Conservation (phyloP, 2,888 invertebrate species). For the Drosophila kanekoi region DNA sequence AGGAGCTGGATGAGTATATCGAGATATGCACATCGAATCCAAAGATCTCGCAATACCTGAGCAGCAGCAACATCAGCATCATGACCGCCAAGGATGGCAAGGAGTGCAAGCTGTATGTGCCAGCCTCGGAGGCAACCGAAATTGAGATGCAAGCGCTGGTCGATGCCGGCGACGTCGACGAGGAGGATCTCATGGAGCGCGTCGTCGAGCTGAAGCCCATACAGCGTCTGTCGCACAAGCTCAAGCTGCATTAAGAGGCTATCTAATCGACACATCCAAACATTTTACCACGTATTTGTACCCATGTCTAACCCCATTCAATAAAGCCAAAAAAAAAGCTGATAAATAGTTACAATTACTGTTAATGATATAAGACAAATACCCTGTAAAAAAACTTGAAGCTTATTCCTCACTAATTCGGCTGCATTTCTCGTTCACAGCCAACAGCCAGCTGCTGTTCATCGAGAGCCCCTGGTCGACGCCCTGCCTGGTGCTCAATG, state of each 20-base stretch:
- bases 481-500: constrained; percentile 84
- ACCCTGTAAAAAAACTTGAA: not conserved
- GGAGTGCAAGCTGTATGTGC: constrained; percentile 83
- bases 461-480: constrained; percentile 85
- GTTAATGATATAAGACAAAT: constrained; percentile 10
- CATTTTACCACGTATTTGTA: constrained; percentile 38
- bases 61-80: constrained; percentile 80
- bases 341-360: constrained; percentile 21
- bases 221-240: constrained; percentile 38
- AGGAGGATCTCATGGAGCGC: constrained; percentile 30
- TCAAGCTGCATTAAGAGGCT: constrained; percentile 44
- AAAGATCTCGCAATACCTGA: constrained; percentile 81
- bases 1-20: constrained; percentile 84
- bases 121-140: constrained; percentile 73
- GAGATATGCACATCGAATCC: constrained; percentile 83
- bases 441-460: constrained; percentile 76
- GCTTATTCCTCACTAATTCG: constrained; percentile 2
- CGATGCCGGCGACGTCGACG: constrained; percentile 45
- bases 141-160: constrained; percentile 72
- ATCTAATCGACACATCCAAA: no score
- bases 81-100: constrained; percentile 81
- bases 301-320: constrained; percentile 38
- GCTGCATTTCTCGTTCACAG: constrained; percentile 35
- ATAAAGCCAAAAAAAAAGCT: constrained; percentile 34
- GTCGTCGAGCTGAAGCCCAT: constrained; percentile 36